These are phyloP conservation scores for Gnathonemus longibarbis DNA, from an alignment of 2,113 vertebrate genomes.

Conservation along the genomic window DNA sequence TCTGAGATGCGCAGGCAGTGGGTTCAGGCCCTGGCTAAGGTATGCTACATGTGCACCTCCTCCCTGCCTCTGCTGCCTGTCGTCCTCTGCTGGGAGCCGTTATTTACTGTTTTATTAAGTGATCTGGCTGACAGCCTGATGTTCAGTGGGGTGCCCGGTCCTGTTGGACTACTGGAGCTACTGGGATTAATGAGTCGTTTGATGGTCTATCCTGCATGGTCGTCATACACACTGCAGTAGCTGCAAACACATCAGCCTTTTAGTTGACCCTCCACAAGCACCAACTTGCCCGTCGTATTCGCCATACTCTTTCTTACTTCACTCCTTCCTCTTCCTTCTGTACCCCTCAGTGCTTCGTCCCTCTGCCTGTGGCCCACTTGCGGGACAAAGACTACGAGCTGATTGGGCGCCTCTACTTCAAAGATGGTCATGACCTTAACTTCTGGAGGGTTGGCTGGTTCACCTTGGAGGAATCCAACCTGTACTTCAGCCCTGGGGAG, in stretches of 20 bases:
- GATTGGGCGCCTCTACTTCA: constrained; percentile 84
- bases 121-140: not conserved
- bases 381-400: constrained; percentile 71
- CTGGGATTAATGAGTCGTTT: not conserved
- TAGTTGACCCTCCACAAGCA: not conserved
- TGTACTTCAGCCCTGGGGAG: constrained; percentile 72
- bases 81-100: not conserved
- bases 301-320: not conserved
- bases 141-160: not conserved
- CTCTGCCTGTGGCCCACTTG: constrained; percentile 65
- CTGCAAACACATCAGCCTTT: not conserved
- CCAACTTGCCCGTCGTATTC: not conserved
- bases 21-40: constrained; percentile 84
- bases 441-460: constrained; percentile 92
- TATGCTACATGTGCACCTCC: constrained; percentile 36
- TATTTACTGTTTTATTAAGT: not conserved
- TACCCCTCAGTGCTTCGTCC: constrained; percentile 73
- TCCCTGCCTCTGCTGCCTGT: not conserved
- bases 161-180: not conserved
- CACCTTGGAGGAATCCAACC: constrained; percentile 69
- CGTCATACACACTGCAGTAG: not conserved
- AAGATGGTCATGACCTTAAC: constrained; percentile 83
- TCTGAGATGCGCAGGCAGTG: constrained; percentile 77
- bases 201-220: not conserved
- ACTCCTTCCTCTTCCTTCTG: constrained; percentile 5